Percentiles rank a stretch among this genome's conserved stretches.
Evolutionary conservation across 2,113 vertebrate species (phyloP).

Genomic region (Nannospalax galili): DNA sequence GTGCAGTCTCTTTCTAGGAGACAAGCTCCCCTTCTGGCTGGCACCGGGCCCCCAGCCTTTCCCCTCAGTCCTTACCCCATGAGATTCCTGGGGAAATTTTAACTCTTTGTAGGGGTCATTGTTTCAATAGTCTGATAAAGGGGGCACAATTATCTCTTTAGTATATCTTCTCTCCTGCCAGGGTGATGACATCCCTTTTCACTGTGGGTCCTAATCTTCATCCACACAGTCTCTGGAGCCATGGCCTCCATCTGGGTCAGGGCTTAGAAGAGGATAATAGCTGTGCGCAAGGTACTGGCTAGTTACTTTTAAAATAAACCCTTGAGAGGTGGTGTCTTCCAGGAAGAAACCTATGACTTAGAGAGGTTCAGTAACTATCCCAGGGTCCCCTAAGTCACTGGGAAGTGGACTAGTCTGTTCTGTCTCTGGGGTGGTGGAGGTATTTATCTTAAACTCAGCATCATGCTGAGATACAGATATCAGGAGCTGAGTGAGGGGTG

Average conservation of each 20-base stretch:
- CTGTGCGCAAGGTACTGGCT: too few species aligned
- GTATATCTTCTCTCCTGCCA: too few species aligned
- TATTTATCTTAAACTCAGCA: background rate
- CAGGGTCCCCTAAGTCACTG: background rate
- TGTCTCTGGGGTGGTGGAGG: background rate
- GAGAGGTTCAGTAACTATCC: background rate
- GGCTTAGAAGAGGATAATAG: too few species aligned
- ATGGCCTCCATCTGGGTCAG: too few species aligned
- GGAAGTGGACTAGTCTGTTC: background rate
- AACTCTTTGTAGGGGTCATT: background rate
- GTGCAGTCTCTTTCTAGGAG: background rate
- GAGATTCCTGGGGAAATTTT: background rate
- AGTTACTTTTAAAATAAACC: too few species aligned
- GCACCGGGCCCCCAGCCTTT: too few species aligned
- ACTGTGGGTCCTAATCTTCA: too few species aligned
- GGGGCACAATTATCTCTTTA: background rate
- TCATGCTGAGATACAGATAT: background rate
- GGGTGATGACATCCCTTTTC: too few species aligned
- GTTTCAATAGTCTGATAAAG: background rate
- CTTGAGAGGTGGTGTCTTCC: background rate
- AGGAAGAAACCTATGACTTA: slow-evolving; percentile 1
- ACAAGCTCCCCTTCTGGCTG: too few species aligned
- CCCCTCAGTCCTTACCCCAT: too few species aligned
- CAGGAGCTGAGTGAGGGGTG: background rate
- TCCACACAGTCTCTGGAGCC: too few species aligned